phyloP scores from a whole-genome alignment of 2,797 vertebrate species.

The Gymnothorax javanicus region DNA sequence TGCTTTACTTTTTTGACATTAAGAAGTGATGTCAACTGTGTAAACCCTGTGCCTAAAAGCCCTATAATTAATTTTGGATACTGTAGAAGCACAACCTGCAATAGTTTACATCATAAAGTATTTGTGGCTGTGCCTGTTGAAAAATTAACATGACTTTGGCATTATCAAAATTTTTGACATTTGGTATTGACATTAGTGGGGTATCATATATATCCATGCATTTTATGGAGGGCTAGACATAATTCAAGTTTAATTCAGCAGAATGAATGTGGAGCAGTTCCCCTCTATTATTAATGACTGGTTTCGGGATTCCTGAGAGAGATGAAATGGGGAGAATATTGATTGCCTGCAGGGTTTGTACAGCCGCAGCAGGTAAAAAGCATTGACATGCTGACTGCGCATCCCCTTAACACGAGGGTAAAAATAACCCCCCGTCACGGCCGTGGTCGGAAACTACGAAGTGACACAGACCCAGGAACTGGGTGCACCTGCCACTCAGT shows the following conservation, averaged over 20 bases:
- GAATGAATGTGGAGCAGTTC: background rate
- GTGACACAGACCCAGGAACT: background rate
- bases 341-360: background rate
- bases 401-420: background rate
- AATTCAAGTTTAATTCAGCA: background rate
- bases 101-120: background rate
- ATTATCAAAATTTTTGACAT: background rate
- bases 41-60: no score
- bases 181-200: background rate
- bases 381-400: background rate
- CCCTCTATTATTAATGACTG: background rate
- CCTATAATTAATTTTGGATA: no score
- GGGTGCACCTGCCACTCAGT: background rate
- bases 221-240: background rate
- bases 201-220: background rate
- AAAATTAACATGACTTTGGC: background rate
- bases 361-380: background rate
- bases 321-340: background rate
- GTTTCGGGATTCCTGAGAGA: background rate
- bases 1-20: background rate
- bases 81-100: background rate
- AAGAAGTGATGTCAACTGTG: background rate
- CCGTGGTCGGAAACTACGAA: background rate
- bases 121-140: background rate
- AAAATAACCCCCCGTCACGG: background rate